Conservation (phyloP, 2,113 vertebrate genomes). For the Nothoprocta perdicaria region DNA sequence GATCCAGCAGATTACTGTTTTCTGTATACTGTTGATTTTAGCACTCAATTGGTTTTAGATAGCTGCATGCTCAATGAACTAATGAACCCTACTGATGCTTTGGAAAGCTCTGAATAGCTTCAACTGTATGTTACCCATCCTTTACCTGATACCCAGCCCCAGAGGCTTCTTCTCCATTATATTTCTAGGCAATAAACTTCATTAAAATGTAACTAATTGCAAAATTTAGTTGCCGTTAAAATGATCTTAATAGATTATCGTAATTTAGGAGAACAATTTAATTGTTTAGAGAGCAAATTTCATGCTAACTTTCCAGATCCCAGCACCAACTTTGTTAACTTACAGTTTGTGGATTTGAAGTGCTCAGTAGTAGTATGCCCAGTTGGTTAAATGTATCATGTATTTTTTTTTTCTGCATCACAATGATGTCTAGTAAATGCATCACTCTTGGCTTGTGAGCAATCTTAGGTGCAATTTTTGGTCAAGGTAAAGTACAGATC, state of each 20-base stretch:
- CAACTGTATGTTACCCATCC: neutral
- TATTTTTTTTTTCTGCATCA: neutral
- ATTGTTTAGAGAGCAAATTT: neutral
- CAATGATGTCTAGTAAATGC: rapidly evolving
- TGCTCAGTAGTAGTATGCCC: neutral
- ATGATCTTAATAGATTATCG: neutral
- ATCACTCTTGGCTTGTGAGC: neutral
- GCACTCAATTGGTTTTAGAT: neutral
- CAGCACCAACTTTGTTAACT: neutral
- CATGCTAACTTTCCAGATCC: neutral
- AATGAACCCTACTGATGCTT: neutral
- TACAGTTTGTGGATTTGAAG: neutral
- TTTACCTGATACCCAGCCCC: neutral
- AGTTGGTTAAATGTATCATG: neutral
- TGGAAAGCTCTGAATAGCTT: neutral
- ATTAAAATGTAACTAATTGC: neutral
- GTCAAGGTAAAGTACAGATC: neutral
- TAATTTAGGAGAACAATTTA: neutral
- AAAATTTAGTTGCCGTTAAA: neutral
- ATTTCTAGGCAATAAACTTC: neutral
- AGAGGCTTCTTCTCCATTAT: neutral
- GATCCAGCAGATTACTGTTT: neutral
- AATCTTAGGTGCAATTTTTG: neutral
- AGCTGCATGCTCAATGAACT: neutral
- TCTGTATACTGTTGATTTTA: neutral